Evolutionary conservation across 2,797 vertebrate genomes (phyloP).

Genomic region (Syndactyla subalaris): DNA sequence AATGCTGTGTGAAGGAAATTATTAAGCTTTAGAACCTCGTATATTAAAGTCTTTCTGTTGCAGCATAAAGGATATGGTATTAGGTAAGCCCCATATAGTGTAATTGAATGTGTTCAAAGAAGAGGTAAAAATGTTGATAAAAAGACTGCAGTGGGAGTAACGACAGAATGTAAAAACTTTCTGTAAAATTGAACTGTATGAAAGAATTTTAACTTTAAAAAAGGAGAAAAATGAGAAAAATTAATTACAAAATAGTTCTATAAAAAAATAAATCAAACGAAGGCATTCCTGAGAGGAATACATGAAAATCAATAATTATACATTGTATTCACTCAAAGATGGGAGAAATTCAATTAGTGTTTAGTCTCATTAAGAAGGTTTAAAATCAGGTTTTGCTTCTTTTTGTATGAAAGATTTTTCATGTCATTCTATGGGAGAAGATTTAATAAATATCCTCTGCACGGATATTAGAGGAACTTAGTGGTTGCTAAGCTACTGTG

Average conservation of each 20-base stretch:
- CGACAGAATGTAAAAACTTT: neutral
- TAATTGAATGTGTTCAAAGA: conserved; percentile 19
- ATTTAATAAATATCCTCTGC: neutral
- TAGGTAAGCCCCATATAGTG: neutral
- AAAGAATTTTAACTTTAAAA: neutral
- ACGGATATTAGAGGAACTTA: neutral
- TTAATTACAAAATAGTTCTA: neutral
- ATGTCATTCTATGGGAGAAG: neutral
- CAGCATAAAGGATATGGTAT: neutral
- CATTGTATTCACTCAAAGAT: neutral
- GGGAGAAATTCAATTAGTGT: neutral
- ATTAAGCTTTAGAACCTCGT: neutral
- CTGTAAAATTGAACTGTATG: neutral
- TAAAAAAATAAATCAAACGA: neutral
- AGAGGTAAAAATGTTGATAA: conserved; percentile 3
- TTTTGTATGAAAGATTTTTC: neutral
- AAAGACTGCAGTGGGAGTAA: conserved; percentile 16
- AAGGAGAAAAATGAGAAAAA: neutral
- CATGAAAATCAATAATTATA: neutral
- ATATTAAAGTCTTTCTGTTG: neutral
- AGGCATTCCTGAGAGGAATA: neutral
- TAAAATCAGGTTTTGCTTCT: neutral
- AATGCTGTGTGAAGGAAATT: neutral
- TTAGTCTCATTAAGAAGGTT: neutral
- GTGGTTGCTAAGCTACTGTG: neutral